phyloP scores from a whole-genome alignment of 2,113 vertebrate genomes.

The Scomber scombrus region DNA sequence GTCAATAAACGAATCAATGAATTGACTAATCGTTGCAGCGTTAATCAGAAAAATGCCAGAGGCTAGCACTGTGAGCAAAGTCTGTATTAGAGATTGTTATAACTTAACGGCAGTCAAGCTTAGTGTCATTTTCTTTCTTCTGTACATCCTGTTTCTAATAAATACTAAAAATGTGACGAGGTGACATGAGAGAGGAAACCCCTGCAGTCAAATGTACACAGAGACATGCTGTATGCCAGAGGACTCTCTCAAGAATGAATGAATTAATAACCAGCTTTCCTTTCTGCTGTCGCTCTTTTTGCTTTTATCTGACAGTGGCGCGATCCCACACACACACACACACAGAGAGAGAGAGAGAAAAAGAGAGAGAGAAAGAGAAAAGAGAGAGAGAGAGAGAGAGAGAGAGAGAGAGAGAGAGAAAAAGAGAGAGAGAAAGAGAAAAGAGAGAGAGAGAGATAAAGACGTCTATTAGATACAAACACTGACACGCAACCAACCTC shows the following conservation, averaged over 20 bases:
- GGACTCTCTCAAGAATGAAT: constrained; percentile 17
- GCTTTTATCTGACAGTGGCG: neutral
- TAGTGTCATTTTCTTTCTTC: neutral
- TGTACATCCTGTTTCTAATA: neutral
- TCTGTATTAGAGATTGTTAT: too few species aligned
- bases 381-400: neutral
- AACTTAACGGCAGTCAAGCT: too few species aligned
- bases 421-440: neutral
- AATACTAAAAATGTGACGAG: neutral
- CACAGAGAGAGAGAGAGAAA: neutral
- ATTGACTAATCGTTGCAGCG: too few species aligned
- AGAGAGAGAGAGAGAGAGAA: neutral
- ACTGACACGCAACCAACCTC: constrained; percentile 30
- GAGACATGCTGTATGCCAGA: neutral
- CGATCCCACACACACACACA: neutral
- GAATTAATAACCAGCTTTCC: constrained; percentile 42
- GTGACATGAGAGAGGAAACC: neutral
- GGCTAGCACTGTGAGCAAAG: too few species aligned
- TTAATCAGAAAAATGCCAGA: too few species aligned
- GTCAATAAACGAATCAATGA: too few species aligned
- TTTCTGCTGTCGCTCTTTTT: constrained; percentile 20
- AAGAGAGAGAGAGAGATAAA: constrained; percentile 6
- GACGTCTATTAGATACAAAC: constrained; percentile 18
- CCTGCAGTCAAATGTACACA: constrained; percentile 1
- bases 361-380: neutral